Percentiles rank a stretch among this genome's conserved stretches.
Evolutionary conservation across 2,888 invertebrate species (phyloP).

Genomic region (Choreutis nemorana): DNA sequence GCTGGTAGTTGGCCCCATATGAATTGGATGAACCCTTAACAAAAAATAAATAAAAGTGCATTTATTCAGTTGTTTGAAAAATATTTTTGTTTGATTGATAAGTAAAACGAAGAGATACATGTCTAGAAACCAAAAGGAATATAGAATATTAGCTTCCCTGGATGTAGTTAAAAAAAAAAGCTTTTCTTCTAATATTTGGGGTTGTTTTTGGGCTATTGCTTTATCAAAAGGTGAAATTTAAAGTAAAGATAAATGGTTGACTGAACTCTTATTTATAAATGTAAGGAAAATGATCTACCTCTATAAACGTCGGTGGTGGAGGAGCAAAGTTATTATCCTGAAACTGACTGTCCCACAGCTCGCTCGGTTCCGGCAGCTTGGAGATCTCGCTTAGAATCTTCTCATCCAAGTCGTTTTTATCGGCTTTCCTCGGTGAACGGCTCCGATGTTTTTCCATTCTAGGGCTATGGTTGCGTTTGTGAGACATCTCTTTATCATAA

Average conservation of each 20-base stretch:
- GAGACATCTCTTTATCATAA: constrained; percentile 15
- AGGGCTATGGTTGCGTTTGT: constrained; percentile 37
- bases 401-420: constrained; percentile 45
- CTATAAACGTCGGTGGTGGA: constrained; percentile 16
- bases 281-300: not conserved
- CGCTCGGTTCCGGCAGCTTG: constrained; percentile 49
- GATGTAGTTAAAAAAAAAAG: no score
- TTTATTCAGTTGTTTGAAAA: no score
- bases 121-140: no score
- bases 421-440: constrained; percentile 38
- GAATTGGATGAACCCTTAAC: constrained; percentile 18
- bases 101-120: no score
- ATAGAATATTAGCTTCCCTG: no score
- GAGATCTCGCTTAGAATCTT: constrained; percentile 51
- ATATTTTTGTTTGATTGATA: no score
- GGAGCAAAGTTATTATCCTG: constrained; percentile 28
- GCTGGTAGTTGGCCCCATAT: constrained; percentile 26
- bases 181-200: no score
- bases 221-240: constrained; percentile 2
- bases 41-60: constrained; percentile 6
- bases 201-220: not conserved
- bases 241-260: not conserved
- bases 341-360: constrained; percentile 49
- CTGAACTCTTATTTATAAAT: constrained; percentile 1
- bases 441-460: constrained; percentile 28